phyloP scores from a whole-genome alignment of 2,888 invertebrate genomes.

The Agrotis ipsilon region DNA sequence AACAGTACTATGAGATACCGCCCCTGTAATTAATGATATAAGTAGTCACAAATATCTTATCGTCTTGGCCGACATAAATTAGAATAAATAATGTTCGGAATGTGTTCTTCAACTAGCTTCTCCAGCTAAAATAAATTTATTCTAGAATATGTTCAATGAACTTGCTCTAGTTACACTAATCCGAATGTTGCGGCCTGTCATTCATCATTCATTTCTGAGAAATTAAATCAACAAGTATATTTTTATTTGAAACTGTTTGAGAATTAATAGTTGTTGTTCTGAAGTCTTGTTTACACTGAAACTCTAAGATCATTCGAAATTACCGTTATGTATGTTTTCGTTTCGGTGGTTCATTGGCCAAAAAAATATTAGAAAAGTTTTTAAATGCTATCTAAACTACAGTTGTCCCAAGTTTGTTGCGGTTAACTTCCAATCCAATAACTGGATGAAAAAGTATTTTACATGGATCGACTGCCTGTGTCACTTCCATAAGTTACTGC shows the following conservation, averaged over 20 bases:
- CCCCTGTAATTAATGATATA: not conserved
- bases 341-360: not conserved
- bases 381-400: too few species aligned
- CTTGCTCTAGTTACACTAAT: conserved; percentile 23
- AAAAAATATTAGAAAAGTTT: too few species aligned
- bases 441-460: too few species aligned
- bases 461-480: too few species aligned
- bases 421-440: too few species aligned
- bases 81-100: conserved; percentile 10
- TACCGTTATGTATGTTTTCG: too few species aligned
- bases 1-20: too few species aligned
- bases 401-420: too few species aligned
- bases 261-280: not conserved
- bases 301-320: not conserved
- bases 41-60: not conserved
- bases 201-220: conserved; percentile 37
- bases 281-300: not conserved
- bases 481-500: too few species aligned
- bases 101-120: conserved; percentile 6
- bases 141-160: conserved; percentile 41
- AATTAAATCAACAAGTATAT: conserved; percentile 12
- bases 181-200: conserved; percentile 19
- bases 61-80: not conserved
- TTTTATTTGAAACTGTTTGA: not conserved
- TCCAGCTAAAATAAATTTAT: conserved; percentile 33